Percentiles rank a stretch among this genome's conserved stretches.
These are phyloP conservation scores for Sebastes itinus DNA, from an alignment of 2,797 vertebrate genomes.

Conservation along the genomic window DNA sequence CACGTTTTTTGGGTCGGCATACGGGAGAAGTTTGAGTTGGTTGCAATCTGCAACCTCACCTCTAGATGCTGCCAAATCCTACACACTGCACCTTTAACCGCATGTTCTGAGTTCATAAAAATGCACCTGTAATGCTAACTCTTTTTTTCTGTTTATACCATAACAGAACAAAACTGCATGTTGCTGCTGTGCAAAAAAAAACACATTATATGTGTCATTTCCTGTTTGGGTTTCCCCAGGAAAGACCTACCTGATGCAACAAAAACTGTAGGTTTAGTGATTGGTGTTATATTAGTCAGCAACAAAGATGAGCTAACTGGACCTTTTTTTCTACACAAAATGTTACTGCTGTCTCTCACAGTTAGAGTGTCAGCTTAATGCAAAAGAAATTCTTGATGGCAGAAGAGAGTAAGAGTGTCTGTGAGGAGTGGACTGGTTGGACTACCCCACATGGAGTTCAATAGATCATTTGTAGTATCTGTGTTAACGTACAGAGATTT, in stretches of 20 bases:
- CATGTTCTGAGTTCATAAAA: background rate
- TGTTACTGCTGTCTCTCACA: background rate
- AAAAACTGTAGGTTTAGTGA: background rate
- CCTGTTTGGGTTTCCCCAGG: conserved; percentile 20
- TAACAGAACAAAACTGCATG: background rate
- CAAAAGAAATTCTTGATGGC: background rate
- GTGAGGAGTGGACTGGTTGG: background rate
- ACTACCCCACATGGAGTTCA: too few species aligned
- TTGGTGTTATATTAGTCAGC: background rate
- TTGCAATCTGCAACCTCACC: too few species aligned
- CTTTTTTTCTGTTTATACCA: background rate
- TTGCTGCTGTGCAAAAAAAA: background rate
- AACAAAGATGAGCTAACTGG: background rate
- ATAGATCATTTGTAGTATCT: too few species aligned
- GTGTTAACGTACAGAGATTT: too few species aligned
- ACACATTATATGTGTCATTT: conserved; percentile 18
- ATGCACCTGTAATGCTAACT: background rate
- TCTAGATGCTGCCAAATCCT: too few species aligned
- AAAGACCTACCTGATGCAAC: conserved; percentile 7
- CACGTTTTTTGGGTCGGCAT: too few species aligned
- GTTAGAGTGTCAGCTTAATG: background rate
- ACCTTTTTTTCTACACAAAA: background rate
- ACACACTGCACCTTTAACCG: too few species aligned
- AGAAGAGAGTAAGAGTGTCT: background rate
- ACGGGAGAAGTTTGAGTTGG: too few species aligned